Base-by-base conservation (phyloP, 2,797 vertebrate species). In the Decapterus maruadsi region DNA sequence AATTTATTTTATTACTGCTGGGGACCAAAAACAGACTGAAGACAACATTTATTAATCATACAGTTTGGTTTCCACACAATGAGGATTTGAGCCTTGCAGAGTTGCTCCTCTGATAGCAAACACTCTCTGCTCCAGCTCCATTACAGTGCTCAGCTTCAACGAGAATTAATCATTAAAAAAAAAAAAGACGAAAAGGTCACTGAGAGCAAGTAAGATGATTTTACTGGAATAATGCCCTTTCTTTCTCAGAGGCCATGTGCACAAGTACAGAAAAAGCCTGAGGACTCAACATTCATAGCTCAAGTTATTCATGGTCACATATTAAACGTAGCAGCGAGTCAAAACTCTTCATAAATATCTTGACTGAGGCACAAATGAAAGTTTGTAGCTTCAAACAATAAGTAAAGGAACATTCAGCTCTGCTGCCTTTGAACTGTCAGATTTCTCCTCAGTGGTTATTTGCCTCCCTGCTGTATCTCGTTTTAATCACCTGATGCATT, bases 401-500 rank as follows among this genome's bases (percentile, higher is more conserved):
- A 10, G 48, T 11, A 12, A 11, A 50, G n/a, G 48, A 48, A 48
- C 17, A 8, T 4, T 50, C 48, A 11, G 19, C 11, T 53, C 11
- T 6, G 20, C 50, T 22, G 22, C 50, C 50, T 53, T 12, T 13
- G 4, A 22, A 22, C 4, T 13, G 16, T 22, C 10, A 22, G 20
- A n/a, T 4, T 4, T 48, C 14, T 11, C 34, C 34, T 20, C 3
- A 45, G 50, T 13, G n/a, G 4, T 74, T 17, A 8, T 62, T 17
- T 31, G 8, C 29, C 26, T 66, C 48, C 19, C 26, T 10, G 17
- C 48, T 20, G 48, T 10, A 19, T 31, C n/a, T 66, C 65, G 38
- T 72, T 31, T 20, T 62, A 72, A 74, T 81, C 63, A 77, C 34
- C 66, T 54, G 60, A 62, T 63, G 72, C 60, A 6, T 63, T 19